phyloP scores from a whole-genome alignment of 2,888 invertebrate species.

The Cheilosia impressa region DNA sequence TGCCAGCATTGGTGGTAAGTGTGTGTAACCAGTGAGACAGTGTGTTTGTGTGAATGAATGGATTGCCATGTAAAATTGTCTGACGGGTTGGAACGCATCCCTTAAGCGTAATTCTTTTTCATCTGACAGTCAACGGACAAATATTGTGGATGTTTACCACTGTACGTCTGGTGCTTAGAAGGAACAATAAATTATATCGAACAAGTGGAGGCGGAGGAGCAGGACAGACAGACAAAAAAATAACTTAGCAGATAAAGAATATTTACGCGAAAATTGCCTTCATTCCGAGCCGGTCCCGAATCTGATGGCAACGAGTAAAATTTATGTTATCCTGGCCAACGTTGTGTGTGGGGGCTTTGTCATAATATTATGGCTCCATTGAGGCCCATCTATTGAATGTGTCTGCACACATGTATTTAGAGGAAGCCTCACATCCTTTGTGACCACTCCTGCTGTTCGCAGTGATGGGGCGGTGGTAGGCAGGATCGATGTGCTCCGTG shows the following conservation, averaged over 20 bases:
- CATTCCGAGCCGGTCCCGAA: conserved; percentile 35
- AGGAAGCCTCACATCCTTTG: conserved; percentile 10
- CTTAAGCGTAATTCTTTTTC: conserved; percentile 49
- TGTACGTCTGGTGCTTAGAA: conserved; percentile 12
- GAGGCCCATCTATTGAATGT: conserved; percentile 51
- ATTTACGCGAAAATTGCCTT: conserved; percentile 64
- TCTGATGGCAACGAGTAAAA: conserved; percentile 49
- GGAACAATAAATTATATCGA: conserved; percentile 41
- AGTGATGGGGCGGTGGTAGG: conserved; percentile 20
- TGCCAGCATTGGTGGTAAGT: conserved; percentile 95
- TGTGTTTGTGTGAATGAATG: conserved; percentile 34
- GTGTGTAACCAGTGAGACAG: not conserved
- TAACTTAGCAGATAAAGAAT: conserved; percentile 43
- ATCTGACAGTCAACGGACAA: conserved; percentile 37
- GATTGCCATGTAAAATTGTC: conserved; percentile 49
- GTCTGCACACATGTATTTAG: conserved; percentile 18
- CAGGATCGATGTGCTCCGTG: conserved; percentile 8
- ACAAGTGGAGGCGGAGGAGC: conserved; percentile 4
- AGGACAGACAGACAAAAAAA: conserved; percentile 5
- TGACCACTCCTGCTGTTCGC: not conserved
- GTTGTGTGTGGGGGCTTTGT: conserved; percentile 51
- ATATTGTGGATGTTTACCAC: conserved; percentile 39
- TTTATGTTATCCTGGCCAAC: conserved; percentile 67
- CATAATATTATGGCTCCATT: conserved; percentile 73
- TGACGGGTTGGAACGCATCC: conserved; percentile 13